Evolutionary conservation across 2,888 invertebrate genomes (phyloP), one percentile per base, ranked within the genome.

Genomic region (Hypena proboscidalis): DNA sequence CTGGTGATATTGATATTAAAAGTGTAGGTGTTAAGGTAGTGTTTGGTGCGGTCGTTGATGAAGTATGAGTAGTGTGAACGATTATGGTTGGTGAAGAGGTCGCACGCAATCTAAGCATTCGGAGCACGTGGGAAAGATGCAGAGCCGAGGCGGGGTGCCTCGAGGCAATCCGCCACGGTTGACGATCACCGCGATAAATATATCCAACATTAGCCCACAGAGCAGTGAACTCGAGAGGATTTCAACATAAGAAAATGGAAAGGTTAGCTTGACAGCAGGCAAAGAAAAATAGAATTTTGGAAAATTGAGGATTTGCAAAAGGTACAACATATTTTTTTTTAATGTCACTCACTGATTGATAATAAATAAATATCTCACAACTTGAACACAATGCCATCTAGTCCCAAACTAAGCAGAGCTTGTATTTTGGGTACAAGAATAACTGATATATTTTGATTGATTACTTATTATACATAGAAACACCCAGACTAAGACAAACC

Each of bases 71-170:
- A 67, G 67, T 83, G 58, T 80, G 78, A 77, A 79, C 77, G 57
- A 41, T 67, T 67, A 73, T 68, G 69, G 72, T 76, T 79, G 72
- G 79, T 78, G 74, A 77, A 74, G 79, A 83, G 86, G 85, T 86
- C 85, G 78, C 90, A 90, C 89, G 90, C 90, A 86, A 90, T 88
- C 80, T 80, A 75, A 85, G 85, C 89, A 90, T 90, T 90, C 85
- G 67, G 83, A 74, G 81, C 90, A 90, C 89, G 90, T 90, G 90
- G 90, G 90, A 90, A 90, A 78, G 80, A 77, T 68, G 63, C 72
- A 66, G 58, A 68, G 72, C 68, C 67, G 63, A 83, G 88, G 87
- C 87, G 84, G 86, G 71, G 77, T 61, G 77, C 85, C 89, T 83
- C 63, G 68, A 59, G 89, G 89, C 88, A 65, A 77, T 69, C 74